These are phyloP conservation scores for Asteroscopus sphinx DNA, from an alignment of 2,888 invertebrate genomes.

Conservation along the genomic window DNA sequence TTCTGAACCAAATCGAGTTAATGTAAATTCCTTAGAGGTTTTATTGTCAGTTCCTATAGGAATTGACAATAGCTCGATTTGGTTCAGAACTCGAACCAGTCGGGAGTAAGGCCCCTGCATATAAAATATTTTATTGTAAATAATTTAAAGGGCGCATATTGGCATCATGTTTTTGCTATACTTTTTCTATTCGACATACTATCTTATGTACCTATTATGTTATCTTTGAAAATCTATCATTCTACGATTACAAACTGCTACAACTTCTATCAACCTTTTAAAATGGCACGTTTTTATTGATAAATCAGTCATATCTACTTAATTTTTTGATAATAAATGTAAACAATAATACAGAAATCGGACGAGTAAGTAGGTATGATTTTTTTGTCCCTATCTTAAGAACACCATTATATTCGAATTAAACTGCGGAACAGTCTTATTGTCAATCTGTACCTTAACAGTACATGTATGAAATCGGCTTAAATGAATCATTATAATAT, in stretches of 20 bases:
- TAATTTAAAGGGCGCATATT: too few species aligned
- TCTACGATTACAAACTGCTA: neutral
- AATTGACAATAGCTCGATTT: too few species aligned
- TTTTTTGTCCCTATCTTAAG: neutral
- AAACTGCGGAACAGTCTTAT: neutral
- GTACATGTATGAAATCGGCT: neutral
- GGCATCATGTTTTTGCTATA: too few species aligned
- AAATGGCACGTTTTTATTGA: neutral
- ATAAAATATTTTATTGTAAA: neutral
- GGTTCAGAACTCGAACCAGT: too few species aligned
- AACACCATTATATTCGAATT: slow-evolving; percentile 11
- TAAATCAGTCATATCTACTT: neutral
- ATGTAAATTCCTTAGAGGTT: too few species aligned
- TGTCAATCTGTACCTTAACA: neutral
- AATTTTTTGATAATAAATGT: neutral
- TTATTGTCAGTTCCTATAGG: too few species aligned
- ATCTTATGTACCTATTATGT: too few species aligned
- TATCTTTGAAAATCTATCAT: too few species aligned
- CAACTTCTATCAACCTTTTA: neutral
- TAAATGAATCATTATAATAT: slow-evolving; percentile 3
- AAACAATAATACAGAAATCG: slow-evolving; percentile 1
- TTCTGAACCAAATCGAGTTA: too few species aligned
- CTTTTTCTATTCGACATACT: too few species aligned
- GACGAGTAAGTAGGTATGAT: neutral
- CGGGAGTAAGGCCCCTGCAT: too few species aligned